Base-by-base conservation (phyloP, 1,140 invertebrate species). In the Diabrotica undecimpunctata region DNA sequence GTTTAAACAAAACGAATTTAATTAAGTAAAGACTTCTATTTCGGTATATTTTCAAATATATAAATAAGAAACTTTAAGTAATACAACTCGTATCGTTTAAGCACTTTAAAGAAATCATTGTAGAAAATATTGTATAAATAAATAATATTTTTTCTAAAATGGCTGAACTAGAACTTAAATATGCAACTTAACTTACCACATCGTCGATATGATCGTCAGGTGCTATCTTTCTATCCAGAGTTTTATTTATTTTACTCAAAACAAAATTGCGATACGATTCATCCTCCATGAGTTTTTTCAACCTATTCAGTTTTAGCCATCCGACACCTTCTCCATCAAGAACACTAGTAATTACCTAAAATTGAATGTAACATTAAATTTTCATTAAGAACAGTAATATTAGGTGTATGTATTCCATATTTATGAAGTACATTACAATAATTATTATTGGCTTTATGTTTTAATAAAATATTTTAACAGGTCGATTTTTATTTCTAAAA, bases 271-370 rank as follows among this genome's bases (percentile, higher is more conserved):
- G 84, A 82, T 99, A 97, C 61, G 93, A 98, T 82, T 99, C 98
- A 80, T 99, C 97, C 80, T 99, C 97, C 94, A 99, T 97, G 6
- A 99, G 80, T 77, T 97, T 97, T 75, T 95, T 96, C 13, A 99
- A 82, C 41, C 96, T 87, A 75, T 93, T 96, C 6, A 97, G 79
- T 80, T 98, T 97, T 13, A 99, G 82, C 94, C 97, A 99, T 41
- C 96, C 95, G 11, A 99, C 90, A 4, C 97, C 96, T 82, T 99
- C 95, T 8, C 97, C 98, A 54, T 93, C 90, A 55, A 99, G 76
- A 5, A 99, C 94, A 82, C 92, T 91, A 75, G 88, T 92, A 8
- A 97, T 88, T 37, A 97, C 85, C 87, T 97, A 82, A 68, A 78
- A 76, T 10, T n/a, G 25, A 25, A 25, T 25, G 3, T 46, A n/a